Evolutionary conservation across 1,140 invertebrate genomes (phyloP).

Genomic region (Macrobrachium rosenbergii): DNA sequence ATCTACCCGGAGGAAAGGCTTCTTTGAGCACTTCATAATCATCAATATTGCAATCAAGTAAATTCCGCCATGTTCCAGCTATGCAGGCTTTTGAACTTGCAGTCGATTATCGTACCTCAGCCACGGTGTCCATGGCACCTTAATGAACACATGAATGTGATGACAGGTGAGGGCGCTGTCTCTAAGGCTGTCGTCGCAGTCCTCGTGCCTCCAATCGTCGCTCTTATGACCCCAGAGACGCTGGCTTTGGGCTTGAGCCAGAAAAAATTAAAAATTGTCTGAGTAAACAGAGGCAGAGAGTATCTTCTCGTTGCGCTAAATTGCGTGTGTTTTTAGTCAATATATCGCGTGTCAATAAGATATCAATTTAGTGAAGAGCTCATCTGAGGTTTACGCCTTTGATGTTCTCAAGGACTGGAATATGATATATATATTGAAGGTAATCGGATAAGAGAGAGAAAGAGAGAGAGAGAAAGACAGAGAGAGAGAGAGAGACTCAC

Average conservation of each 20-base stretch:
- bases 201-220: slow-evolving; percentile 1
- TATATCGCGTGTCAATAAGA: slow-evolving; percentile 45
- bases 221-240: not conserved
- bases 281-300: slow-evolving; percentile 37
- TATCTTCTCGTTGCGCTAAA: slow-evolving; percentile 5
- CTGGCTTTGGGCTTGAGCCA: slow-evolving; percentile 23
- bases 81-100: not conserved
- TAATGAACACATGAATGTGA: slow-evolving; percentile 38
- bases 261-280: slow-evolving; percentile 49
- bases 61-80: too few relatives aligned
- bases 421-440: slow-evolving; percentile 52
- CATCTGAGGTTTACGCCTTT: slow-evolving; percentile 46
- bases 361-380: slow-evolving; percentile 4
- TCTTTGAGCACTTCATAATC: too few relatives aligned
- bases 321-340: slow-evolving; percentile 41
- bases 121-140: slow-evolving; percentile 18
- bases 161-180: not conserved
- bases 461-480: not conserved
- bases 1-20: too few relatives aligned
- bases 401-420: slow-evolving; percentile 27
- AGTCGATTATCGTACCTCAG: not conserved
- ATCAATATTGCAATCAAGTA: too few relatives aligned
- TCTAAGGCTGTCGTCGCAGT: slow-evolving; percentile 1
- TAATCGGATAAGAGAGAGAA: slow-evolving; percentile 34
- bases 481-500: too few relatives aligned